Evolutionary conservation across 2,888 invertebrate species (phyloP).

Genomic region (Pecten maximus): DNA sequence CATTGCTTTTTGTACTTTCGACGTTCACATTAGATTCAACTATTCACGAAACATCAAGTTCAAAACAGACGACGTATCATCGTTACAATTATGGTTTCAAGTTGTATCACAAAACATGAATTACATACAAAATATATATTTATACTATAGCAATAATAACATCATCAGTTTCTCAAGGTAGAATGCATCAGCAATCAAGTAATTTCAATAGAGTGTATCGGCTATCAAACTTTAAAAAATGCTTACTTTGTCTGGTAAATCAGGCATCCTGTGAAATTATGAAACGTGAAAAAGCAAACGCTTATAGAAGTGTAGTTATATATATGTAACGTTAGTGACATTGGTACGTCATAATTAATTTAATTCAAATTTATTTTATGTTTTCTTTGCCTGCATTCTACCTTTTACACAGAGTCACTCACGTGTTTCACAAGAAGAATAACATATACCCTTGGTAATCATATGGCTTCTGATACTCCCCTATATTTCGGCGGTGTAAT

Average conservation of each 20-base stretch:
- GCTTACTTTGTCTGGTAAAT: not conserved
- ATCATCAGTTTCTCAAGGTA: not conserved
- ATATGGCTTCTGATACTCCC: not conserved
- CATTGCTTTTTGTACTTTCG: not conserved
- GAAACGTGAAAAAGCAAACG: not conserved
- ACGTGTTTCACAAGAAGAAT: not conserved
- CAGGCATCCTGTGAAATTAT: not conserved
- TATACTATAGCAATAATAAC: not conserved
- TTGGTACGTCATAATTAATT: not conserved
- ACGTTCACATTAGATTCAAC: not conserved
- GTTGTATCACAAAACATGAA: not conserved
- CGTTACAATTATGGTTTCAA: not conserved
- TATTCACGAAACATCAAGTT: not conserved
- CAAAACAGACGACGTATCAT: not conserved
- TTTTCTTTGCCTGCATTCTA: constrained; percentile 8
- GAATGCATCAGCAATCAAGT: not conserved
- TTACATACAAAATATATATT: not conserved
- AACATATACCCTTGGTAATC: not conserved
- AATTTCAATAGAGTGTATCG: not conserved
- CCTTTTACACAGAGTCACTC: not conserved
- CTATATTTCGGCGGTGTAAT: not conserved
- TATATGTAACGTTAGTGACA: not conserved
- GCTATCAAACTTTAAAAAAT: not conserved
- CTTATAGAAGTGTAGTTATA: not conserved
- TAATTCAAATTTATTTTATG: not conserved